Base-by-base conservation (phyloP, 30 jellyfish, hydroid and myxozoan genomes). In the Hydractinia symbiolongicarpus region DNA sequence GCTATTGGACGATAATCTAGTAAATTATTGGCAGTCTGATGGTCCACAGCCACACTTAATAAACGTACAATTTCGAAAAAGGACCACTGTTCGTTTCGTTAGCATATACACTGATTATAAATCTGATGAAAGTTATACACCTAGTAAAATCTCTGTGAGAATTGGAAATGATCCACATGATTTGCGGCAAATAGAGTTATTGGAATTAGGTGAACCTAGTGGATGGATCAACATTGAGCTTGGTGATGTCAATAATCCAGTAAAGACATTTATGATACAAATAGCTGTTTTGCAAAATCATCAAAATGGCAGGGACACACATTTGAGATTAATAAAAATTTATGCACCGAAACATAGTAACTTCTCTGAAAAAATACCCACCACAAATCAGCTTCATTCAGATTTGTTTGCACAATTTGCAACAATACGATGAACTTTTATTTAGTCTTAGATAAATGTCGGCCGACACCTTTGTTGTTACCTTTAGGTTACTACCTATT, bases 21-120 rank as follows among this genome's bases (percentile, higher is more conserved):
- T 75, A 30, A 94, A 95, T 20, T 94, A 94, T 79, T 94, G 96
- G 96, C 99, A 94, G 71, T 94, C 99, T 0, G 99, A 94, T 57
- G 99, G 99, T 4, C 97, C 99, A 5, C 99, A 88, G 66, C 99
- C 99, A 7, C 99, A 94, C 76, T 81, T 94, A 44, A 90, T 94
- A 14, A 86, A 86, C 64, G 86, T 94, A 49, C 97, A 89, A 50
- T 94, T 94, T 85, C 86, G 85, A 78, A 83, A 82, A 64, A 83
- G 82, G 61, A 89, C 95, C 4, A 87, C 91, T 57, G 94, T 94
- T 8, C 54, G 97, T 68, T 85, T 72, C 79, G 95, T 94, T 54
- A 82, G 97, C 69, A 86, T 94, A 10, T 94, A 85, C 88, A 81
- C 91, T 8, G 99, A 94, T 54, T 94, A 85, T 89, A 94, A 94